phyloP scores from a whole-genome alignment of 2,113 vertebrate genomes.

The Gasterosteus nipponicus region DNA sequence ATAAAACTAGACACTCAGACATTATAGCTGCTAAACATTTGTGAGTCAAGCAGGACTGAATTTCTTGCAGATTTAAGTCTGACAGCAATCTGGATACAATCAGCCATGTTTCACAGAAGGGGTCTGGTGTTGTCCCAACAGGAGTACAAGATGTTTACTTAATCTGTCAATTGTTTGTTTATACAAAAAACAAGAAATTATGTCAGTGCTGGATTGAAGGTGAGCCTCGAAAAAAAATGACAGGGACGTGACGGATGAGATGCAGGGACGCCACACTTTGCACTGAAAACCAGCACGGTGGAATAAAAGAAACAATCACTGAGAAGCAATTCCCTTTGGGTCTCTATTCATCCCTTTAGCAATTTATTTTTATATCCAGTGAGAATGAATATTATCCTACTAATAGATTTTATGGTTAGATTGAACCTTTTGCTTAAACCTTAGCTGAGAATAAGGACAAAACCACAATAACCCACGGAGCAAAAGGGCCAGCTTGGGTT shows the following conservation, averaged over 20 bases:
- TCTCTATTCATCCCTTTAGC: constrained; percentile 39
- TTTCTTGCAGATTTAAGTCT: not conserved
- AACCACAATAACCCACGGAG: constrained; percentile 13
- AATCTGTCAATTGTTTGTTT: not conserved
- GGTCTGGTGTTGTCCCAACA: not conserved
- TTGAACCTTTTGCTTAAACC: constrained; percentile 38
- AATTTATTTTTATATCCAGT: constrained; percentile 62
- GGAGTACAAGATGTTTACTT: not conserved
- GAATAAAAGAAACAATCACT: constrained; percentile 21
- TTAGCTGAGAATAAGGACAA: constrained; percentile 46
- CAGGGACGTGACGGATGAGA: not conserved
- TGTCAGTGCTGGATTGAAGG: not conserved
- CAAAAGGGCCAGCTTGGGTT: constrained; percentile 12
- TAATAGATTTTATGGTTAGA: constrained; percentile 25
- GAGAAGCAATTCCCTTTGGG: constrained; percentile 23
- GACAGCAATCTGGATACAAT: not conserved
- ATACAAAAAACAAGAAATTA: not conserved
- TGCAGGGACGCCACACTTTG: not conserved
- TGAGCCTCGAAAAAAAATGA: not conserved
- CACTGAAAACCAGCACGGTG: not conserved
- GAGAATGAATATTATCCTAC: constrained; percentile 51
- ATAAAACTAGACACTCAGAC: not conserved
- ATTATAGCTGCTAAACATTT: not conserved
- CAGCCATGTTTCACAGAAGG: not conserved
- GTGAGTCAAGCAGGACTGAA: not conserved